Evolutionary conservation across 2,797 vertebrate genomes (phyloP).

Genomic region (Erithacus rubecula): DNA sequence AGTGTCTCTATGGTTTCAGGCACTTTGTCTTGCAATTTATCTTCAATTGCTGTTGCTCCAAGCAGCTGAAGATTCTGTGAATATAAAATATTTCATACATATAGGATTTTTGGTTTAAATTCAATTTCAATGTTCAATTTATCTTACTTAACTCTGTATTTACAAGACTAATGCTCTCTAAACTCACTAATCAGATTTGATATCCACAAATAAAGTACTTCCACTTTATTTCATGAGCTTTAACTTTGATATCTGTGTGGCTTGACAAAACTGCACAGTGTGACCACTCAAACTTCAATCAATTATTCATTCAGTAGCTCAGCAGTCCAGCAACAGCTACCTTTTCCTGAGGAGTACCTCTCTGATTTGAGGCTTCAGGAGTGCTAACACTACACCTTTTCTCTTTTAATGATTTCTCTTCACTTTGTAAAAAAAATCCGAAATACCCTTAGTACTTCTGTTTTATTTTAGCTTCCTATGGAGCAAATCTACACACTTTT

Average conservation of each 20-base stretch:
- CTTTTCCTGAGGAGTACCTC: neutral
- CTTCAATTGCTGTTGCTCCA: slow-evolving; percentile 97
- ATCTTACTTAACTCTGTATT: neutral
- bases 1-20: slow-evolving; percentile 98
- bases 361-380: neutral
- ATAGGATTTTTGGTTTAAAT: fast-evolving
- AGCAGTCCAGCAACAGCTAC: neutral
- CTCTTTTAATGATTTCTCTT: neutral
- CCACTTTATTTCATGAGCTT: neutral
- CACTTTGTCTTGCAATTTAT: slow-evolving; percentile 96
- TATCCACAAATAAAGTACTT: neutral
- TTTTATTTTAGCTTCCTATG: neutral
- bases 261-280: neutral
- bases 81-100: neutral
- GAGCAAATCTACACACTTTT: neutral
- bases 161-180: neutral
- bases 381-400: neutral
- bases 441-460: neutral
- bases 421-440: neutral
- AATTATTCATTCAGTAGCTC: neutral
- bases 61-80: slow-evolving; percentile 93
- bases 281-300: neutral
- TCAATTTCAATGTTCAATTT: neutral
- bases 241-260: neutral
- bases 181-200: neutral